Conservation (phyloP, 2,888 invertebrate species). For the Stenodera caucasica region DNA sequence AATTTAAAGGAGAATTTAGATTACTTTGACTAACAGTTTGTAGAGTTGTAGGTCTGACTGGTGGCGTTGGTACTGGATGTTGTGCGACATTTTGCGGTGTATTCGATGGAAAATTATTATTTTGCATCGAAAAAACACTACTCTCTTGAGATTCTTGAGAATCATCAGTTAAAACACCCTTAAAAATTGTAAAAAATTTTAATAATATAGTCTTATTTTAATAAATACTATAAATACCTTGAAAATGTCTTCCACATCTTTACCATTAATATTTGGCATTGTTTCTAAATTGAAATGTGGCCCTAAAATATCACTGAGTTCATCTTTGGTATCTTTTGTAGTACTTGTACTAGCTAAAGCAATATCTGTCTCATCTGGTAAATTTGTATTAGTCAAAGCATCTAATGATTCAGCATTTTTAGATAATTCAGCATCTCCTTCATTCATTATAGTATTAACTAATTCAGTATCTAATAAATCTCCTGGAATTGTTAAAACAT, state of each 20-base stretch:
- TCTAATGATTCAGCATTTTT: conserved; percentile 60
- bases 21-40: conserved; percentile 58
- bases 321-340: conserved; percentile 69
- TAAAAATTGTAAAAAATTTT: conserved; percentile 19
- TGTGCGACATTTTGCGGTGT: conserved; percentile 29
- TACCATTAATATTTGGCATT: conserved; percentile 86
- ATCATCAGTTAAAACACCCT: conserved; percentile 81
- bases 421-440: conserved; percentile 60
- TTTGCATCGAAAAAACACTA: conserved; percentile 57
- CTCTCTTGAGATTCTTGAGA: conserved; percentile 79
- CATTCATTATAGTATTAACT: conserved; percentile 70
- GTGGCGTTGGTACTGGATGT: conserved; percentile 33
- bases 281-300: conserved; percentile 76
- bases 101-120: conserved; percentile 22
- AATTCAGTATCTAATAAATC: conserved; percentile 68
- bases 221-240: conserved; percentile 56
- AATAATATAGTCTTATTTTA: neutral
- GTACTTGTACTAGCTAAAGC: conserved; percentile 51
- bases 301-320: conserved; percentile 67
- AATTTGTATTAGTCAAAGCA: conserved; percentile 53
- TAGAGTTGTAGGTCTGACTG: conserved; percentile 56
- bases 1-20: conserved; percentile 70
- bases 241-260: conserved; percentile 90
- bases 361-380: conserved; percentile 53
- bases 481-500: conserved; percentile 65